Percentiles rank a stretch among this genome's conserved stretches.
phyloP scores from a whole-genome alignment of 2,113 vertebrate species.

The Chaetops frenatus region DNA sequence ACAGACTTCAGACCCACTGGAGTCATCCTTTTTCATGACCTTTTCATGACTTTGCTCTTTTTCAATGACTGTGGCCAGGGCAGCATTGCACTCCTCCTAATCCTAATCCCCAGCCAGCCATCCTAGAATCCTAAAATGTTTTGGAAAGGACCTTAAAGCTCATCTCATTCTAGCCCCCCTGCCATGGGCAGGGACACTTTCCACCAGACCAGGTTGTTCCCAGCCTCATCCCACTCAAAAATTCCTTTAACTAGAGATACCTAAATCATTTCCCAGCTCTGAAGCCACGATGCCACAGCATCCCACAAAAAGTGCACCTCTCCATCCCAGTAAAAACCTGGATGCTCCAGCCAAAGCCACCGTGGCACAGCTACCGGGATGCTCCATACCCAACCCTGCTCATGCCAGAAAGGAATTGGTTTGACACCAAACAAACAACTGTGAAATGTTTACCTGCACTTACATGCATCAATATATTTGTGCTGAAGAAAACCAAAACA shows the following conservation, averaged over 20 bases:
- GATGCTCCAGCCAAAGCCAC: not conserved
- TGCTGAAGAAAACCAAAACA: not conserved
- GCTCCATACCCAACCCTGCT: not conserved
- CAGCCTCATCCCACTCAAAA: not conserved
- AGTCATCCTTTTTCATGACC: not conserved
- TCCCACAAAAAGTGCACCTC: accelerated
- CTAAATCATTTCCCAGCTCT: not conserved
- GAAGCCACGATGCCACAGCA: not conserved
- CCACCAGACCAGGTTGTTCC: not conserved
- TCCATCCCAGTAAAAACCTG: not conserved
- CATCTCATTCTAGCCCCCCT: accelerated
- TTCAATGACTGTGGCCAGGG: not conserved
- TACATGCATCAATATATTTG: no score
- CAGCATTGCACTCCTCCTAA: not conserved
- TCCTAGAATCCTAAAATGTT: not conserved
- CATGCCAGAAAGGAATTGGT: accelerated
- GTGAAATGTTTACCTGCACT: not conserved
- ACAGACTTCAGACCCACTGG: accelerated
- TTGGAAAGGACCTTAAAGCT: not conserved
- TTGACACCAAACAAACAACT: not conserved
- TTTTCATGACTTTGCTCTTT: not conserved
- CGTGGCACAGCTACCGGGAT: accelerated
- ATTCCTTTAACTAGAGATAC: accelerated
- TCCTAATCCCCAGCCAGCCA: not conserved
- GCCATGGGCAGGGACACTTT: not conserved